These are phyloP conservation scores for Copidosoma aretas DNA, from an alignment of 2,888 invertebrate genomes.

Conservation along the genomic window DNA sequence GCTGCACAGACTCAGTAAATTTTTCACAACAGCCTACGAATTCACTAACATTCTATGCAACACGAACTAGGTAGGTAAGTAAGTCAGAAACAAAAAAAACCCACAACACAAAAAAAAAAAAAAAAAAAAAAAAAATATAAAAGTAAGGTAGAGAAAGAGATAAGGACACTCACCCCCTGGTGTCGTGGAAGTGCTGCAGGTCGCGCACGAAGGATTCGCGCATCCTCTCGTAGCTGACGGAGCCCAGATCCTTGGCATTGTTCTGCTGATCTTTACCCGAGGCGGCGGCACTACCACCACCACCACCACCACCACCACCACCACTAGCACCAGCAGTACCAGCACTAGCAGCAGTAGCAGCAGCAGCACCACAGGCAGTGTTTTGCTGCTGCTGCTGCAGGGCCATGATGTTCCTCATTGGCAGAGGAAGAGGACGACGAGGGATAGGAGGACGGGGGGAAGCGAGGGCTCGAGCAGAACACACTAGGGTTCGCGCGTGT, in stretches of 20 bases:
- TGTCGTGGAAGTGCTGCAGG: constrained; percentile 88
- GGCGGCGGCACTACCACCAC: background rate
- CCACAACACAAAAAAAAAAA: background rate
- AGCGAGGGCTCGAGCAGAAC: background rate
- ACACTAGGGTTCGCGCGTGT: background rate
- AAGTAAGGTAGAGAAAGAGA: background rate
- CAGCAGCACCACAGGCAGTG: constrained; percentile 8
- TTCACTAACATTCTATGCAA: too few relatives aligned
- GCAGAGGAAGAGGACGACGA: background rate
- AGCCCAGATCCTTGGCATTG: constrained; percentile 66
- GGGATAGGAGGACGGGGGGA: background rate
- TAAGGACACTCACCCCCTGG: constrained; percentile 78
- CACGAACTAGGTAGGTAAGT: too few relatives aligned
- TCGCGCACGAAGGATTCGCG: constrained; percentile 83
- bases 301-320: too few relatives aligned
- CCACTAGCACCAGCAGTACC: background rate
- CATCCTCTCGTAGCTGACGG: constrained; percentile 77
- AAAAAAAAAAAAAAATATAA: background rate
- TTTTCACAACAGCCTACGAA: too few relatives aligned
- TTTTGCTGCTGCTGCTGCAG: constrained; percentile 34
- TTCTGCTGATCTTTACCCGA: background rate
- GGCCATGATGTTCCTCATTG: constrained; percentile 21
- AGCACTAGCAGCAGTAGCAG: too few relatives aligned
- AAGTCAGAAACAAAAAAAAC: too few relatives aligned
- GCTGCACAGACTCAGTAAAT: too few relatives aligned